A percentile compares a stretch with the other conserved stretches of the same genome.
Evolutionary conservation across 2,113 vertebrate species (phyloP).

Genomic region (Sisor rabdophorus): DNA sequence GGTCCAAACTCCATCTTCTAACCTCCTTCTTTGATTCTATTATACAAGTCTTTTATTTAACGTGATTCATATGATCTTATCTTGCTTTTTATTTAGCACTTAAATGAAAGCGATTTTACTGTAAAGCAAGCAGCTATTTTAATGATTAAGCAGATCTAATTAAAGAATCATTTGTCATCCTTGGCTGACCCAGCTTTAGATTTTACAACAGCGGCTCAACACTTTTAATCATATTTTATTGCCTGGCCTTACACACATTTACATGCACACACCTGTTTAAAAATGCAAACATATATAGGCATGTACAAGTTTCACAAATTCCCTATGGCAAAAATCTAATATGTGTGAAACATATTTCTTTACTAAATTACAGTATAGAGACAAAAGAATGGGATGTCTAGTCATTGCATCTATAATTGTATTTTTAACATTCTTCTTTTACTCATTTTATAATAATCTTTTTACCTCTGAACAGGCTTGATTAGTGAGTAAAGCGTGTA

Average conservation of each 20-base stretch:
- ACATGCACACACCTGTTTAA: conserved; percentile 30
- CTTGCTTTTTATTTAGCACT: neutral
- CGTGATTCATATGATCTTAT: neutral
- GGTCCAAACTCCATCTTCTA: neutral
- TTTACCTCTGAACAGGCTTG: no score
- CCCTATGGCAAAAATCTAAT: neutral
- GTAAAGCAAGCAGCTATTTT: conserved; percentile 53
- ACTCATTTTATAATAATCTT: no score
- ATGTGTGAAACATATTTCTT: neutral
- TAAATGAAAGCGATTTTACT: conserved; percentile 24
- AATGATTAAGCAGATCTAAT: conserved; percentile 62
- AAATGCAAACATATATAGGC: neutral
- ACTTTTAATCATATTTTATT: conserved; percentile 70
- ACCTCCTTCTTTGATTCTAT: no score
- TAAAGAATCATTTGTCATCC: conserved; percentile 66
- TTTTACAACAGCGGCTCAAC: conserved; percentile 58
- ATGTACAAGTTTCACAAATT: neutral
- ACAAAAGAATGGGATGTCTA: no score
- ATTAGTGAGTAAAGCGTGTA: no score
- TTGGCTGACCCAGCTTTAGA: conserved; percentile 49
- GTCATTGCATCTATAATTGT: no score
- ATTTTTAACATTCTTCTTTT: no score
- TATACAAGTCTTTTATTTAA: conserved; percentile 6
- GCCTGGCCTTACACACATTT: conserved; percentile 14
- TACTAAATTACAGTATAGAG: neutral